phyloP scores from a whole-genome alignment of 2,113 vertebrate genomes.

The Numida meleagris region DNA sequence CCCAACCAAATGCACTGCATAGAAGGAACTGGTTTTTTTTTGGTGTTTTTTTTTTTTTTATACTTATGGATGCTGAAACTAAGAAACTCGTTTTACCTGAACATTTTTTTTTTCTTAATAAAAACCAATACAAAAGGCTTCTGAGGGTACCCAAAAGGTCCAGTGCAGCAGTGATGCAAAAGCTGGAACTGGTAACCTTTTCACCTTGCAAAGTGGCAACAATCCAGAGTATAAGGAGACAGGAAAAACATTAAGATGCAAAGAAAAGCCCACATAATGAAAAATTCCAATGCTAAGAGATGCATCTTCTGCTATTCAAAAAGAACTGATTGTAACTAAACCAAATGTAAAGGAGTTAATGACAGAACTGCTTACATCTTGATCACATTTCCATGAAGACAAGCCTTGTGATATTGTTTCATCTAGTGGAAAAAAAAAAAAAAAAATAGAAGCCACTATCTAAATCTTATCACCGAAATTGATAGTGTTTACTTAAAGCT shows the following conservation, averaged over 20 bases:
- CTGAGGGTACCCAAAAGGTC: constrained; percentile 32
- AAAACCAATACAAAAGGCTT: constrained; percentile 16
- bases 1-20: constrained; percentile 70
- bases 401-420: constrained; percentile 46
- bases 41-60: background rate
- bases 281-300: constrained; percentile 25
- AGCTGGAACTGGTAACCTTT: constrained; percentile 38
- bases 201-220: constrained; percentile 57
- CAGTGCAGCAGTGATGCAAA: background rate
- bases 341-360: constrained; percentile 13
- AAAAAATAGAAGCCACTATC: constrained; percentile 23
- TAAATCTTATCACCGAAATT: constrained; percentile 70
- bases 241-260: constrained; percentile 35
- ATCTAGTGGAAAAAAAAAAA: background rate
- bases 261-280: constrained; percentile 36
- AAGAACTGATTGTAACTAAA: constrained; percentile 5
- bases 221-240: constrained; percentile 32
- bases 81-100: constrained; percentile 53
- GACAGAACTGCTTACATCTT: background rate
- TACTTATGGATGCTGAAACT: constrained; percentile 63
- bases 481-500: constrained; percentile 71
- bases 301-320: constrained; percentile 1
- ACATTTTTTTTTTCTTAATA: background rate
- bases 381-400: constrained; percentile 54
- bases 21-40: constrained; percentile 51